Percentiles rank a stretch among this genome's conserved stretches.
phyloP scores from a whole-genome alignment of 2,888 invertebrate genomes.

The Deroplatys truncata region DNA sequence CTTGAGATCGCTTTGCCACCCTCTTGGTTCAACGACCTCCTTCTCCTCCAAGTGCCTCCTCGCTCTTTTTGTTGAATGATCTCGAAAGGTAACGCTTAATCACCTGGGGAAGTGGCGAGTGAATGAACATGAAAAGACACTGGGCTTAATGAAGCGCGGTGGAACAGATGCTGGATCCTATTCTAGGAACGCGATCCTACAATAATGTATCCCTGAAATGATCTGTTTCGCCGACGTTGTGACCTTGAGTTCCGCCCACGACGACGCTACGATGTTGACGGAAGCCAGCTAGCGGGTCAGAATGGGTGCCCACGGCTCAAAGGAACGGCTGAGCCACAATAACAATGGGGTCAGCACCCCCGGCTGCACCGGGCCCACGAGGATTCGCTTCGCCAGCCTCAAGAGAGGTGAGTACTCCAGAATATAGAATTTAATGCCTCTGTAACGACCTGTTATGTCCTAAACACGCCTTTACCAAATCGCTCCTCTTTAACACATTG shows the following conservation, averaged over 20 bases:
- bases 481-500: too few relatives aligned
- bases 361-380: neutral
- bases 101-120: slow-evolving; percentile 29
- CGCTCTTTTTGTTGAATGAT: neutral
- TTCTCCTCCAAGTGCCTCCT: neutral
- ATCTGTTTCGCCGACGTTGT: too few relatives aligned
- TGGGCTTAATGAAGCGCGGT: too few relatives aligned
- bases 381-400: slow-evolving; percentile 25
- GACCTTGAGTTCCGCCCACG: too few relatives aligned
- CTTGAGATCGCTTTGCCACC: neutral
- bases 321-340: slow-evolving; percentile 52
- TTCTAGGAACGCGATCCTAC: neutral
- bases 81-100: neutral
- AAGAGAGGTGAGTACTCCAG: slow-evolving; percentile 23
- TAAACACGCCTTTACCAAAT: too few relatives aligned
- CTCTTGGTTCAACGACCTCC: neutral
- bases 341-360: slow-evolving; percentile 52
- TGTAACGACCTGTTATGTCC: neutral
- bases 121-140: too few relatives aligned
- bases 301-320: slow-evolving; percentile 75
- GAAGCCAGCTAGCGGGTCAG: neutral
- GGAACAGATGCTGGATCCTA: neutral
- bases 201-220: neutral
- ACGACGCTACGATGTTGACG: neutral
- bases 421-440: neutral